Evolutionary conservation across 2,113 vertebrate species (phyloP), one percentile per base, ranked within the genome.

Genomic region (Antechinus stuartii): DNA sequence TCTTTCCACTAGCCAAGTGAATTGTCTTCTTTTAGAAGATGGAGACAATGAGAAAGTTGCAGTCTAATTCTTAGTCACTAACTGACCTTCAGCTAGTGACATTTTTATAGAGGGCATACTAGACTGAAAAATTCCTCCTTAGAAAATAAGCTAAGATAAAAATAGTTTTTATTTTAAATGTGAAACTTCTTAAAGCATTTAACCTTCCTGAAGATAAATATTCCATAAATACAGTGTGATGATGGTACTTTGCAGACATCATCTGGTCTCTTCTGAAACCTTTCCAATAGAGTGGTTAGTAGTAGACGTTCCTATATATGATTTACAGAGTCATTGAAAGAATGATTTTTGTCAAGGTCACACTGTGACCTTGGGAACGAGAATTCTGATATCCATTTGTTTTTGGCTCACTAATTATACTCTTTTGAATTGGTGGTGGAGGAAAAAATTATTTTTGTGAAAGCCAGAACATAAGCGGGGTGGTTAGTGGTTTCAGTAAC

Each of bases 121-220:
- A 2, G n/a, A 84, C 68, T 84, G 8, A 84, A 84, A 68, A 84
- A 42, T 42, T 84, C n/a, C 68, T 84, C n/a, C n/a, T 84, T 84
- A 84, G 16, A 19, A 84, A 30, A 16, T n/a, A 84, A 76, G 68
- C 68, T 84, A 42, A 42, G 68, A 42, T 84, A 84, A 84, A 84
- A 84, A 84, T 84, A 84, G 68, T 42, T 42, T 84, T 42, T 84
- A 84, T 84, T 84, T 42, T 84, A 84, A 84, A 42, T 42, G 68
- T 84, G 68, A 84, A 84, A 23, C 68, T 84, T 84, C 68, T 84
- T 84, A 84, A 84, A 84, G 42, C 68, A 84, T 84, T 84, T 84
- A 84, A 42, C 68, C 68, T 84, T 84, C 68, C n/a, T 84, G n/a
- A 84, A 84, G 68, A 42, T 84, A 19, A 84, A 7, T 84, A 42